phyloP scores from a whole-genome alignment of 2,113 vertebrate genomes.

The Grammomys surdaster region DNA sequence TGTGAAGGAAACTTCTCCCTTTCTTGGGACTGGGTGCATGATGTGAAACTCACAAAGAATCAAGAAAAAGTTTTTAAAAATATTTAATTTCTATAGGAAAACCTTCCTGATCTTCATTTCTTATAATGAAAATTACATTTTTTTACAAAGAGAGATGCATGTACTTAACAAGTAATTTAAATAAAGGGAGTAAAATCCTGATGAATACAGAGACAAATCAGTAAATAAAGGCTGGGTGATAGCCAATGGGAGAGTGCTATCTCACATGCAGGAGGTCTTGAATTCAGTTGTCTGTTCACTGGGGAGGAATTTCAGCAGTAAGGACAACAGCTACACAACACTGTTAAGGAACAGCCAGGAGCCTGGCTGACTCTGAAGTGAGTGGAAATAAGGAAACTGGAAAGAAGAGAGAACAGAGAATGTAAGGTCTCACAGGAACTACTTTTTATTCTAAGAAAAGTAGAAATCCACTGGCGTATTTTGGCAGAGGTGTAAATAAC shows the following conservation, averaged over 20 bases:
- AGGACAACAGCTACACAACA: not conserved
- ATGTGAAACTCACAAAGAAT: too few species aligned
- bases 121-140: not conserved
- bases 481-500: not conserved
- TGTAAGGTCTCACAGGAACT: not conserved
- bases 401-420: not conserved
- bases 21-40: not conserved
- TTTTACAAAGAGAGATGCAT: not conserved
- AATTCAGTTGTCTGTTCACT: not conserved
- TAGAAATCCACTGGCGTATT: not conserved
- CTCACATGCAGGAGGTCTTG: not conserved
- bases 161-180: constrained; percentile 36
- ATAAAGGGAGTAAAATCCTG: not conserved
- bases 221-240: not conserved
- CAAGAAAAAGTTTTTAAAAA: too few species aligned
- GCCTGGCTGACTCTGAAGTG: not conserved
- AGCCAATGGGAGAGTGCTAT: not conserved
- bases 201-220: not conserved
- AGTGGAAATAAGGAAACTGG: too few species aligned
- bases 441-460: not conserved
- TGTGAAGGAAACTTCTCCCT: not conserved
- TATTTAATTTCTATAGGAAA: not conserved
- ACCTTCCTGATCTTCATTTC: not conserved
- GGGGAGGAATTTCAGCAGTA: not conserved
- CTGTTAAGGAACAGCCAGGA: not conserved